These are phyloP conservation scores for Diadumene lineata DNA, from an alignment of 92 coral and sea anemone species.

Conservation along the genomic window DNA sequence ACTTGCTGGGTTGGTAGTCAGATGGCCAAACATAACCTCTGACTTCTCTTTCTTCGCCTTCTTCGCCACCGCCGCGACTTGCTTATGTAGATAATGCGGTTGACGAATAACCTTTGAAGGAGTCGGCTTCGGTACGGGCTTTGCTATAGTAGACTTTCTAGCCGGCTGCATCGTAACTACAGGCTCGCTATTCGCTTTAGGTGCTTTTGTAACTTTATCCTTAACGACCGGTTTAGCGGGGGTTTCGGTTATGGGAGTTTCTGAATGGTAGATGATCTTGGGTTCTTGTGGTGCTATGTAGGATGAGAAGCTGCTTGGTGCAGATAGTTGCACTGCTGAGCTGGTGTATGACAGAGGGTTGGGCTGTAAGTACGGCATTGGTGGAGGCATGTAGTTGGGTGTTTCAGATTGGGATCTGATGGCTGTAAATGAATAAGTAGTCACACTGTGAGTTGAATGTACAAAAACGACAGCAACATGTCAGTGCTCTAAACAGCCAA, in stretches of 20 bases:
- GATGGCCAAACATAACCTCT: slow-evolving; percentile 29
- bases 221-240: slow-evolving; percentile 22
- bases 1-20: slow-evolving; percentile 66
- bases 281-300: slow-evolving; percentile 40
- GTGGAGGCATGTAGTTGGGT: slow-evolving; percentile 22
- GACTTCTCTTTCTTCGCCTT: slow-evolving; percentile 32
- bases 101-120: slow-evolving; percentile 37
- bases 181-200: slow-evolving; percentile 1
- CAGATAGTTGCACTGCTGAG: slow-evolving; percentile 35
- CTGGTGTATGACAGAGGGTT: slow-evolving; percentile 14
- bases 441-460: not conserved
- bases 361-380: slow-evolving; percentile 8
- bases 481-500: not conserved
- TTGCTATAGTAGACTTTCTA: slow-evolving; percentile 38
- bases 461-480: not conserved
- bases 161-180: not conserved
- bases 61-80: slow-evolving; percentile 44
- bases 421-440: not conserved
- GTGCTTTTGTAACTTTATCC: slow-evolving; percentile 8
- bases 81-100: slow-evolving; percentile 71
- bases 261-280: slow-evolving; percentile 32
- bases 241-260: slow-evolving; percentile 18
- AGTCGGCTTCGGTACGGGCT: slow-evolving; percentile 43
- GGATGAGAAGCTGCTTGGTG: slow-evolving; percentile 13
- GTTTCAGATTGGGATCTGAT: slow-evolving; percentile 16